phyloP scores from a whole-genome alignment of 1,140 invertebrate genomes.

The Heliconius hewitsoni region DNA sequence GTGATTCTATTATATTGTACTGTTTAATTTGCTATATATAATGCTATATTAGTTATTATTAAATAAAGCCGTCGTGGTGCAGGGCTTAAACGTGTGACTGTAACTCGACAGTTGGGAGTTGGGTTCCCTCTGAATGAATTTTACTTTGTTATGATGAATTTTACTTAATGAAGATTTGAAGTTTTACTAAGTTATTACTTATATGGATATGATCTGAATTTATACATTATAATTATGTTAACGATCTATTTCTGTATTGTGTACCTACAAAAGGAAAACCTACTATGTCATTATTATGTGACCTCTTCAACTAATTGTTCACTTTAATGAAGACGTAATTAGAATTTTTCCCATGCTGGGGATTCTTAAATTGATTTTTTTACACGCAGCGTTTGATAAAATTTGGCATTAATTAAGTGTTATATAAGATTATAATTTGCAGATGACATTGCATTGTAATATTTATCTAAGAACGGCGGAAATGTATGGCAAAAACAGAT shows the following conservation, averaged over 20 bases:
- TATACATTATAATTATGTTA: neutral
- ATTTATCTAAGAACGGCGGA: neutral
- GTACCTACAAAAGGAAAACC: conserved; percentile 24
- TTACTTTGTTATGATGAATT: no score
- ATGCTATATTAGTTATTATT: no score
- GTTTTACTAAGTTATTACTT: neutral
- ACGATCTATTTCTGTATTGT: conserved; percentile 19
- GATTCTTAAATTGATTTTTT: neutral
- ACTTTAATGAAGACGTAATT: neutral
- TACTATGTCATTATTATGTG: conserved; percentile 29
- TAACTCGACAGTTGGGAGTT: no score
- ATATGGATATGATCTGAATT: neutral
- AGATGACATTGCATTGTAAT: neutral
- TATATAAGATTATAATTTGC: neutral
- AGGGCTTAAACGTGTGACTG: no score
- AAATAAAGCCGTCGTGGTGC: no score
- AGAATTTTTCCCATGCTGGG: neutral
- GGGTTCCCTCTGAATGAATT: no score
- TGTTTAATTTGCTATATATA: no score
- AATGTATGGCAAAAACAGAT: neutral
- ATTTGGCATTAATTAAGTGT: neutral
- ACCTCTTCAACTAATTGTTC: neutral
- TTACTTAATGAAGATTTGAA: no score
- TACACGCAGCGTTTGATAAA: neutral
- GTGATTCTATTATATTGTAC: no score